Base-by-base conservation (phyloP, 2,113 vertebrate species). In the Thalassarche chlororhynchos region DNA sequence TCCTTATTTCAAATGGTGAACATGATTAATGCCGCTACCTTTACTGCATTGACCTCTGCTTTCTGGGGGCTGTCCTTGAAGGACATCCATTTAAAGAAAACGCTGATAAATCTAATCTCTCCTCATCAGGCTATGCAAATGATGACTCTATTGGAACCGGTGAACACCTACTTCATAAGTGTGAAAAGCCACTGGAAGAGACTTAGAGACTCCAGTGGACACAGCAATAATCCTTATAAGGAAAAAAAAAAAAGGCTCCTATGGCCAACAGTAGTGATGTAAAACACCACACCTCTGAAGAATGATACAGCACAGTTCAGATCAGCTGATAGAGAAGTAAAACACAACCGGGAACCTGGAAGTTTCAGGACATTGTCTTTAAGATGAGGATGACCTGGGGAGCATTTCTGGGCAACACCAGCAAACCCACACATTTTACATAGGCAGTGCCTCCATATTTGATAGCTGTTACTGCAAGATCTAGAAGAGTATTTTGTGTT, bases 1-100 rank as follows among this genome's bases (percentile, higher is more conserved):
- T 90, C 78, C 97, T 96, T 91, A 81, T 98, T 97, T 98, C 90
- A 49, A 69, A 91, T 42, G 69, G 80, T 80, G 96, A 96, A 97
- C 95, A 98, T 98, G 98, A 99, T 98, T 98, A 98, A 98, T 98
- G 98, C 87, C 5, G 29, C 97, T 98, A 96, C 95, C 97, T 98
- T 98, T 97, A 92, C 96, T 60, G 71, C 65, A 68, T 70, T 98
- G 98, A 97, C 98, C 97, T 97, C 93, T 97, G 95, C 94, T 95
- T 96, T 93, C 90, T 81, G 85, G 93, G 95, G 93, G 93, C 70
- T 97, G 92, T 98, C 96, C 95, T 98, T 98, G 98, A 98, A 98
- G 98, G 98, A 98, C 98, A 97, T 94, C 87, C 89, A n/a, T 87
- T 97, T 91, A 70, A 96, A 90, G 87, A 98, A 98, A 98, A 95